Evolutionary conservation across 2,113 vertebrate genomes (phyloP).

Genomic region (Brachirus orientalis): DNA sequence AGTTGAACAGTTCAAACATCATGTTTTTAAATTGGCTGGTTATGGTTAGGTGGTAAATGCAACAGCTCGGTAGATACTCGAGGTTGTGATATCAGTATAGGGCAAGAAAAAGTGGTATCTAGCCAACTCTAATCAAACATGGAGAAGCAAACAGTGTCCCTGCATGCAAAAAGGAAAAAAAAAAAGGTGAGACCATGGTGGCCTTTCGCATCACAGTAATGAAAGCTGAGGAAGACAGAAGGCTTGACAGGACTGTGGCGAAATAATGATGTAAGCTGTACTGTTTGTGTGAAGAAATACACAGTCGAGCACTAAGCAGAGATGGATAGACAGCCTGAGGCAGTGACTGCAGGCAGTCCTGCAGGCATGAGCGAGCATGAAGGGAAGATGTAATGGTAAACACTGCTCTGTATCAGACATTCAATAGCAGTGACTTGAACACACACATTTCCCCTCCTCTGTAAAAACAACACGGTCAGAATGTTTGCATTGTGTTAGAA

Average conservation of each 20-base stretch:
- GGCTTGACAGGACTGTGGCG: conserved; percentile 6
- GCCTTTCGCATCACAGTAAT: conserved; percentile 1
- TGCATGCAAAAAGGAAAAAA: not conserved
- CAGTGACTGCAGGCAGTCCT: conserved; percentile 43
- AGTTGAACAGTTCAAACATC: too few relatives aligned
- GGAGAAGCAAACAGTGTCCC: not conserved
- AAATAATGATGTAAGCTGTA: not conserved
- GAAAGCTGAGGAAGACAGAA: conserved; percentile 15
- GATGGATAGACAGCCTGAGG: conserved; percentile 27
- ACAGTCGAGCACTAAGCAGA: not conserved
- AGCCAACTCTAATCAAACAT: too few relatives aligned
- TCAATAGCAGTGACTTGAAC: conserved; percentile 37
- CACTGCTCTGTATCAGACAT: conserved; percentile 39
- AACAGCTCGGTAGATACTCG: too few relatives aligned
- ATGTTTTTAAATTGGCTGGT: too few relatives aligned
- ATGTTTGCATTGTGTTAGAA: not conserved
- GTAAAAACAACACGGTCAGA: too few relatives aligned
- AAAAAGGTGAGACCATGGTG: not conserved
- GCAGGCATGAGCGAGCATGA: conserved; percentile 50
- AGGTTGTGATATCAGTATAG: too few relatives aligned
- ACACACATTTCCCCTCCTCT: not conserved
- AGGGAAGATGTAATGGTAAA: conserved; percentile 39
- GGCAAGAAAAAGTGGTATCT: too few relatives aligned
- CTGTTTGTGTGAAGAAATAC: conserved; percentile 25
- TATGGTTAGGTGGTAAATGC: too few relatives aligned